These are phyloP conservation scores for Corynorhinus townsendii DNA, from an alignment of 2,113 vertebrate genomes.

Conservation along the genomic window DNA sequence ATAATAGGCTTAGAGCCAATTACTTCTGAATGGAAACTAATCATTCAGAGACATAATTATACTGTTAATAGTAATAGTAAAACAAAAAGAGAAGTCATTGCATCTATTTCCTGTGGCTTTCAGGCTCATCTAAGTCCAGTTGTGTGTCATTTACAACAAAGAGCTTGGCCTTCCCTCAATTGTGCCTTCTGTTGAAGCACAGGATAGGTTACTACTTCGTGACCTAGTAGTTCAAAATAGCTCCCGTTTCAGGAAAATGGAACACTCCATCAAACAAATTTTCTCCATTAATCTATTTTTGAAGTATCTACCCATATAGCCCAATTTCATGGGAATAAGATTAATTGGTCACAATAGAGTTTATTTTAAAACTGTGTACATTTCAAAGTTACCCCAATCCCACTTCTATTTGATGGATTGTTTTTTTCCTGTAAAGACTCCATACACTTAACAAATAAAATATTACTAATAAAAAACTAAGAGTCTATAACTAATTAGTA, in stretches of 20 bases:
- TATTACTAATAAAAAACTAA: not conserved
- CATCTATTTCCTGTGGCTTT: not conserved
- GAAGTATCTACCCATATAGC: not conserved
- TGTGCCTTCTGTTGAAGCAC: constrained; percentile 42
- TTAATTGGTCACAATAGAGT: not conserved
- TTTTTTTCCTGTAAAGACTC: not conserved
- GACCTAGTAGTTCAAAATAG: constrained; percentile 42
- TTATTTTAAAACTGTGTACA: not conserved
- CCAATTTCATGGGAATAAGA: not conserved
- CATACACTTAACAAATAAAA: not conserved
- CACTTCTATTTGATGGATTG: not conserved
- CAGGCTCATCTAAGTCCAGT: not conserved
- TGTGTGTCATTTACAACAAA: not conserved
- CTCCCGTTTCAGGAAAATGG: not conserved
- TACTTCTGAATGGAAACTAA: not conserved
- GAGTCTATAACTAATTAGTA: not conserved
- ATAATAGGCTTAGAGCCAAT: not conserved
- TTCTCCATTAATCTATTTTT: not conserved
- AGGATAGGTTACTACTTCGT: constrained; percentile 8
- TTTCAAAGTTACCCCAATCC: not conserved
- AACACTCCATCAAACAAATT: not conserved
- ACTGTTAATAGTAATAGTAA: not conserved
- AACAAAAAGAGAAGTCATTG: not conserved
- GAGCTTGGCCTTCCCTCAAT: constrained; percentile 51
- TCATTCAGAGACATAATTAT: not conserved